Percentiles rank a stretch among this genome's conserved stretches.
These are phyloP conservation scores for Philhelius pedissequus DNA, from an alignment of 2,888 invertebrate species.

Conservation along the genomic window DNA sequence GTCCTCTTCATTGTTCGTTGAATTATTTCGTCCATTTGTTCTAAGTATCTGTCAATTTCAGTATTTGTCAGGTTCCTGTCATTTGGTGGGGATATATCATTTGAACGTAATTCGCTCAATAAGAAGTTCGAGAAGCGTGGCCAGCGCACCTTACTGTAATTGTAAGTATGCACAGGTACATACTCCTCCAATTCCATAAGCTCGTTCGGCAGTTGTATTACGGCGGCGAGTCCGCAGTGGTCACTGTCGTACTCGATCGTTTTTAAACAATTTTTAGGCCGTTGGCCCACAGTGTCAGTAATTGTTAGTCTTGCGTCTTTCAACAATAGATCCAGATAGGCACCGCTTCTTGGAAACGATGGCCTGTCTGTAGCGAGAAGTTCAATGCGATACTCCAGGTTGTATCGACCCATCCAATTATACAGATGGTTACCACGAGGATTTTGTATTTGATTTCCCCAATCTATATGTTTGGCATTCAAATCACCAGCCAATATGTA, in stretches of 20 bases:
- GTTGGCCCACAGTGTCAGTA: not conserved
- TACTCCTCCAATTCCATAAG: not conserved
- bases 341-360: conserved; percentile 5
- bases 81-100: not conserved
- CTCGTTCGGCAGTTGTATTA: not conserved
- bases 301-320: not conserved
- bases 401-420: not conserved
- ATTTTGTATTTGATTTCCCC: not conserved
- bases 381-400: not conserved
- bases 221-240: not conserved
- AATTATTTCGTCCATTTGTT: not conserved
- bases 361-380: not conserved
- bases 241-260: not conserved
- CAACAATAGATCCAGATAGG: not conserved
- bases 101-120: not conserved
- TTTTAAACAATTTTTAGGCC: not conserved
- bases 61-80: not conserved
- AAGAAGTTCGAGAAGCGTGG: not conserved
- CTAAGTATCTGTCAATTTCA: not conserved
- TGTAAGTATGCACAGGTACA: not conserved
- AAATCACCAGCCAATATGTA: conserved; percentile 4
- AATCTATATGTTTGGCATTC: not conserved
- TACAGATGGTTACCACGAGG: not conserved
- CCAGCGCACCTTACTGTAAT: not conserved
- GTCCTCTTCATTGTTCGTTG: not conserved